Conservation (phyloP, 2,888 invertebrate genomes). For the Antheraea yamamai region DNA sequence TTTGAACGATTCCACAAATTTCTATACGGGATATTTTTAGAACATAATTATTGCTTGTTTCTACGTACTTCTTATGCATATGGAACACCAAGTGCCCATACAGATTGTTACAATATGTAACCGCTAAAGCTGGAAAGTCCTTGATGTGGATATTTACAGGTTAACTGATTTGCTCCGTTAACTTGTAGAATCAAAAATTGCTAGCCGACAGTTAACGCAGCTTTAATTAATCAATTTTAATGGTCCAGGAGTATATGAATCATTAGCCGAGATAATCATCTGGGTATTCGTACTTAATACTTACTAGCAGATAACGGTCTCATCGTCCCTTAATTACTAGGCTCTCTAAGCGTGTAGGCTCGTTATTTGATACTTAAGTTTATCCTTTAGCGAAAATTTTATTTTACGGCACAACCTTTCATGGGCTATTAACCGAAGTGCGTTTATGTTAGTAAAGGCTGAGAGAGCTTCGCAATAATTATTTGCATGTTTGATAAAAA, state of each 20-base stretch:
- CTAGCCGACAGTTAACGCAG: neutral
- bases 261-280: constrained; percentile 14
- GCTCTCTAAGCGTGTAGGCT: constrained; percentile 20
- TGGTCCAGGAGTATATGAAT: neutral
- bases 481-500: constrained; percentile 26
- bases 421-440: constrained; percentile 34
- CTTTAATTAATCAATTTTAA: neutral
- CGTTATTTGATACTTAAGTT: constrained; percentile 22
- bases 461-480: constrained; percentile 24
- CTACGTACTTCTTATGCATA: too few relatives aligned
- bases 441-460: constrained; percentile 27
- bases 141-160: too few relatives aligned
- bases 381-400: constrained; percentile 24
- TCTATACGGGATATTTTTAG: too few relatives aligned
- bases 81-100: too few relatives aligned
- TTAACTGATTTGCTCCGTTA: too few relatives aligned
- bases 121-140: too few relatives aligned
- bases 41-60: too few relatives aligned
- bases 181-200: too few relatives aligned
- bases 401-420: constrained; percentile 27
- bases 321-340: constrained; percentile 21
- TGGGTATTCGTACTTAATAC: constrained; percentile 13
- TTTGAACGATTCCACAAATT: too few relatives aligned
- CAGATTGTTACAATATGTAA: too few relatives aligned
- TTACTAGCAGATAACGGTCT: constrained; percentile 20